Base-by-base conservation (phyloP, 2,888 invertebrate genomes). In the Atherix ibis region DNA sequence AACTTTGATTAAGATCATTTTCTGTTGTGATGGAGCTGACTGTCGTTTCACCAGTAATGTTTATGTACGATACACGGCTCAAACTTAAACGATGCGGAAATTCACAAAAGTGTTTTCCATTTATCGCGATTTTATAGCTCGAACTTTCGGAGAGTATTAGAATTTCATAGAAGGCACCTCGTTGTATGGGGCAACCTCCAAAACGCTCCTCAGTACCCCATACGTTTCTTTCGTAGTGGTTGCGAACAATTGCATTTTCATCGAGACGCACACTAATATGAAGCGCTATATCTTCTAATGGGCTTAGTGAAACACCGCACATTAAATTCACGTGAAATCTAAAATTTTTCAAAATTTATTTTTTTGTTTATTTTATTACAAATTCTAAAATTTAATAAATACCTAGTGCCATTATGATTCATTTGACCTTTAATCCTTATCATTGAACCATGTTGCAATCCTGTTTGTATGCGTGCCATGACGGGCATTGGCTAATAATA, bases 21-120 rank as follows among this genome's bases (percentile, higher is more conserved):
- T 22, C 22, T 10, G 10, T 8, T 8, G 6, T 10, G 10, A 22
- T 22, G 10, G 10, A 22, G 22, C 10, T 22, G 6, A 22, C 22
- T 8, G 22, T 22, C 2, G 82, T 74, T 47, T 84, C 82, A 0
- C 87, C 85, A 48, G 81, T 78, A n/a, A 87, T 67, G 1, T 74
- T 68, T 15, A 88, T 43, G 54, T 80, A 74, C 0, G 71, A 66
- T 18, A 82, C 69, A 42, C 70, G 60, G 41, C 72, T 66, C 48
- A 68, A 66, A 2, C 82, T 75, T 30, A 83, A 53, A 31, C 84
- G 70, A 52, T 84, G 80, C 3, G 62, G 60, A 56, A 84, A 87
- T 62, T 82, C 80, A 35, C 76, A 66, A 58, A 77, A 82, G 50
- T 87, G 85, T 29, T 68, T 64, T 2, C 83, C 83, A 56, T 87